Conservation (phyloP, 2,888 invertebrate genomes). For the Stenichneumon culpator region DNA sequence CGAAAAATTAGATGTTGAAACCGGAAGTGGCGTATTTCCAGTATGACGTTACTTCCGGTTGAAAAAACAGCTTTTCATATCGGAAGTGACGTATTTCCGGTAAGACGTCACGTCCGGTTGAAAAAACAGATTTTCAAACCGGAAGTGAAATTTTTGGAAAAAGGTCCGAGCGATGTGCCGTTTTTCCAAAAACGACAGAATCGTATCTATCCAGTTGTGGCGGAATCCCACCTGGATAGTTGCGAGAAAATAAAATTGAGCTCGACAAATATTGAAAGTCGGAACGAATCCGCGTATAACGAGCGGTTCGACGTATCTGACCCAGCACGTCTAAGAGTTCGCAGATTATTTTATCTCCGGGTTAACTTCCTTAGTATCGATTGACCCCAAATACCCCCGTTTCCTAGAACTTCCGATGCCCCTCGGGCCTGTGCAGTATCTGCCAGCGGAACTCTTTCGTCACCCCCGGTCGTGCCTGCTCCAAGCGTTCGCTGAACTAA, state of each 20-base stretch:
- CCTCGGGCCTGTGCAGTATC: constrained; percentile 30
- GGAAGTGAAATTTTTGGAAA: too few relatives aligned
- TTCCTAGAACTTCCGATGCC: constrained; percentile 56
- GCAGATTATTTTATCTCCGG: constrained; percentile 69
- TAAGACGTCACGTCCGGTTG: too few relatives aligned
- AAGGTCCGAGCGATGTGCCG: too few relatives aligned
- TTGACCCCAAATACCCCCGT: constrained; percentile 66
- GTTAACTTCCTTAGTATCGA: constrained; percentile 69
- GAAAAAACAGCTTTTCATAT: too few relatives aligned
- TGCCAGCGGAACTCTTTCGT: constrained; percentile 47
- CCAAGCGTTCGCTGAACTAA: constrained; percentile 62
- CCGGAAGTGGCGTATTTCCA: too few relatives aligned
- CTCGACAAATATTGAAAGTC: constrained; percentile 37
- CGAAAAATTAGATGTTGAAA: too few relatives aligned
- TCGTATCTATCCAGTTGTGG: too few relatives aligned
- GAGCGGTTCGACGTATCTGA: constrained; percentile 14
- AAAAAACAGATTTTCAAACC: too few relatives aligned
- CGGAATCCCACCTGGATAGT: not conserved
- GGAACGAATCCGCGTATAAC: constrained; percentile 19
- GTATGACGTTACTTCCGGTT: too few relatives aligned
- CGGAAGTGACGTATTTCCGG: too few relatives aligned
- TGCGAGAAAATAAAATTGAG: not conserved
- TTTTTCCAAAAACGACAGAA: too few relatives aligned
- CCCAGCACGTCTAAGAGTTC: constrained; percentile 65
- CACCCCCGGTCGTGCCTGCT: constrained; percentile 25